Percentiles rank a stretch among this genome's conserved stretches.
Evolutionary conservation across 2,113 vertebrate genomes (phyloP).

Genomic region (Charina bottae): DNA sequence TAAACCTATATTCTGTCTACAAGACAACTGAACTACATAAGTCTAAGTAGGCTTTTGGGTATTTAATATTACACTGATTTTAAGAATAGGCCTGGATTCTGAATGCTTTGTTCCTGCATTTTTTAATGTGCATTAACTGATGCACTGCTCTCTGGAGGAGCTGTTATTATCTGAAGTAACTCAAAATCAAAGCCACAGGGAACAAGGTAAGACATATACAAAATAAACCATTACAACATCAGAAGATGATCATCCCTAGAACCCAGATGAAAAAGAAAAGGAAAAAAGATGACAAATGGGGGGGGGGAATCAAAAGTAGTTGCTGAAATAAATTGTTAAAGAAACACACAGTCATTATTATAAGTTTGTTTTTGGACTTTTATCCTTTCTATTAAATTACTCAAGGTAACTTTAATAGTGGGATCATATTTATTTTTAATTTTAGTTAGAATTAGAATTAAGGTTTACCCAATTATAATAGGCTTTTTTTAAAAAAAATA

Average conservation of each 20-base stretch:
- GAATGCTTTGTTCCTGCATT: neutral
- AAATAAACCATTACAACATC: neutral
- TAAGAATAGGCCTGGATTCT: neutral
- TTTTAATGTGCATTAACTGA: constrained; percentile 25
- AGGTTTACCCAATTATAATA: neutral
- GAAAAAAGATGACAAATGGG: rapidly evolving
- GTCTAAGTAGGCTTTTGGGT: neutral
- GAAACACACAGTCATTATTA: neutral
- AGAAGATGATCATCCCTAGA: neutral
- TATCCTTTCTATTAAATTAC: neutral
- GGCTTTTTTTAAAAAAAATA: neutral
- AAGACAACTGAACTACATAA: neutral
- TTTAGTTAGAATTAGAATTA: neutral
- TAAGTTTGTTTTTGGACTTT: neutral
- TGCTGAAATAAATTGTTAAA: neutral
- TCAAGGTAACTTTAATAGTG: neutral
- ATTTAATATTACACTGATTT: neutral
- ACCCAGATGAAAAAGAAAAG: neutral
- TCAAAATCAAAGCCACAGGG: rapidly evolving
- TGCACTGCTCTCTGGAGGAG: neutral
- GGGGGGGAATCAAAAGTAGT: neutral
- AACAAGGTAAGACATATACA: neutral
- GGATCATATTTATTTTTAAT: neutral
- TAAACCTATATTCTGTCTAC: neutral
- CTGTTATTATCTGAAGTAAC: neutral